These are phyloP conservation scores for Spheniscus mendiculus DNA, from an alignment of 2,113 vertebrate genomes.

Conservation along the genomic window DNA sequence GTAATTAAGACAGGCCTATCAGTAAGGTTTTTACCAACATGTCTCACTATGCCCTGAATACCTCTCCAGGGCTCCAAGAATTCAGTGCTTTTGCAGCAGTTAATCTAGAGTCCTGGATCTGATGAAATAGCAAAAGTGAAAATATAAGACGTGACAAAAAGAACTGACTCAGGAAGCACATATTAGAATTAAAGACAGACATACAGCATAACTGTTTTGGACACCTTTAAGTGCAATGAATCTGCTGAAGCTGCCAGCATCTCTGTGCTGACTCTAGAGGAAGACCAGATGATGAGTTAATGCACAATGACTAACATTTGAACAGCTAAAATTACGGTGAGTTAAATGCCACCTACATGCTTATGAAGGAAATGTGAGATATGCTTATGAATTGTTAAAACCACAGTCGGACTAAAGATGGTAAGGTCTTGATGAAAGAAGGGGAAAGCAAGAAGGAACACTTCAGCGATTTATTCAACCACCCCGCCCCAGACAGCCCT, in stretches of 20 bases:
- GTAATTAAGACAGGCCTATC: background rate
- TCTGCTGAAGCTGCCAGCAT: background rate
- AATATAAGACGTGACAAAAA: background rate
- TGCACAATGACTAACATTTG: background rate
- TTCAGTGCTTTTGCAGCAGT: background rate
- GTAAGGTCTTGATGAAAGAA: constrained; percentile 1
- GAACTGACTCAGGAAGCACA: background rate
- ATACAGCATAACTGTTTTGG: background rate
- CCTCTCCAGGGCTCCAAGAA: background rate
- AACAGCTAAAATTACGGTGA: background rate
- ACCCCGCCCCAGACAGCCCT: constrained; percentile 40
- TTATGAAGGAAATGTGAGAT: constrained; percentile 25
- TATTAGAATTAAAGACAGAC: background rate
- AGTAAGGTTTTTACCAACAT: background rate
- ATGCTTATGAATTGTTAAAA: constrained; percentile 13
- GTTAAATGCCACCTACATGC: background rate
- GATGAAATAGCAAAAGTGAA: background rate
- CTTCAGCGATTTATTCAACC: background rate
- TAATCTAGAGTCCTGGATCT: background rate
- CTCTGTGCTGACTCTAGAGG: background rate
- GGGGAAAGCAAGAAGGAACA: constrained; percentile 2
- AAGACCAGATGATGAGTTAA: constrained; percentile 10
- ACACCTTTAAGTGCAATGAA: background rate
- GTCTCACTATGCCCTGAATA: background rate
- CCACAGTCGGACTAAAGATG: background rate